Conservation (phyloP, 2,113 vertebrate genomes). For the Diglossa brunneiventris region DNA sequence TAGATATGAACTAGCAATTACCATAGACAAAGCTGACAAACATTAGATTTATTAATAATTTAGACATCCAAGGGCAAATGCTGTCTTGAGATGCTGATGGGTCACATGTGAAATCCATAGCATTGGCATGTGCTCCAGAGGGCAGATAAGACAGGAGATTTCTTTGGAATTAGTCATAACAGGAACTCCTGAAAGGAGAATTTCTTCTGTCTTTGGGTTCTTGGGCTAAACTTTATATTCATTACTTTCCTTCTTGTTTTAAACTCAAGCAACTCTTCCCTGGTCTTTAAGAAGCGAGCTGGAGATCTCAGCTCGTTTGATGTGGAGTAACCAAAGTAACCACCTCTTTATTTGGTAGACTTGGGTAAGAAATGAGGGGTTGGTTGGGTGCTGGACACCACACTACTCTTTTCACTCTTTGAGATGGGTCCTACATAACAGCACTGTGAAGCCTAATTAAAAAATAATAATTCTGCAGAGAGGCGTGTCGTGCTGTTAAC, state of each 20-base stretch:
- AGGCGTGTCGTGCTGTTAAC: neutral
- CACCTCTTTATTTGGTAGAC: neutral
- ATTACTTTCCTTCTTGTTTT: conserved; percentile 42
- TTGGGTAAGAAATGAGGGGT: neutral
- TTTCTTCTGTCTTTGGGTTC: conserved; percentile 45
- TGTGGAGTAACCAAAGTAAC: neutral
- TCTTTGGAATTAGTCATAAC: neutral
- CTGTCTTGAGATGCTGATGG: conserved; percentile 26
- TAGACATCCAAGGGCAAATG: neutral
- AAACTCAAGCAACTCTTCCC: conserved; percentile 10
- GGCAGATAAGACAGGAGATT: neutral
- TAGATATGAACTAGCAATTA: neutral
- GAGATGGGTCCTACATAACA: neutral
- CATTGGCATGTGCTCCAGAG: conserved; percentile 26
- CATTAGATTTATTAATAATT: neutral
- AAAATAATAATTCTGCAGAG: neutral
- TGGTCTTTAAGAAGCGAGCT: neutral
- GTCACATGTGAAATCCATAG: conserved; percentile 15
- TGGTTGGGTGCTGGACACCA: neutral
- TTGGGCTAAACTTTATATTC: conserved; percentile 48
- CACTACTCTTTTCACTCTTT: neutral
- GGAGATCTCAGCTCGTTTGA: neutral
- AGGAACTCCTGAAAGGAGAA: conserved; percentile 63
- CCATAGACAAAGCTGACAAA: neutral
- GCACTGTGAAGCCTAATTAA: neutral